Evolutionary conservation across 2,113 vertebrate species (phyloP), one percentile per base, ranked within the genome.

Genomic region (Aldabrachelys gigantea): DNA sequence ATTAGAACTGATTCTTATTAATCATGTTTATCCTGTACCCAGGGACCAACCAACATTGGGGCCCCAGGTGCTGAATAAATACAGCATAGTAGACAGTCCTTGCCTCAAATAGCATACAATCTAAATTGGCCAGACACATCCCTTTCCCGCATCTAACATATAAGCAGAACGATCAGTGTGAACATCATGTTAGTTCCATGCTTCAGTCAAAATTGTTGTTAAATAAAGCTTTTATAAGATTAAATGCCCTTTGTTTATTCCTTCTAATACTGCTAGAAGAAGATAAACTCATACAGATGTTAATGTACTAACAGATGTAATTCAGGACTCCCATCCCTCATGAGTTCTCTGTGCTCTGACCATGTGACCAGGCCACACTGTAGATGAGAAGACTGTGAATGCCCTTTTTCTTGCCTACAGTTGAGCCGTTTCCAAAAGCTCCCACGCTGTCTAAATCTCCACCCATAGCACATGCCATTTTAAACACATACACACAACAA

Each of bases 111-210:
- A 0, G 0, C 57, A 8, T 69, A 21, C 35, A 69, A 10, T 35
- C 31, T 69, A n/a, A 0, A 1, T 75, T 87, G 12, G 1, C n/a
- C 52, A 35, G 82, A 11, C n/a, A n/a, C n/a, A n/a, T n/a, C n/a
- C n/a, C n/a, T n/a, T n/a, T n/a, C n/a, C n/a, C n/a, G n/a, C n/a
- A n/a, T n/a, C n/a, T n/a, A n/a, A 1, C 8, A n/a, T 47, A 21
- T 4, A 1, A n/a, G 62, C 62, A 69, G 49, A 76, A 78, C 17
- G 11, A 72, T 6, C 49, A 82, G 8, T 0, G 0, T 5, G 5
- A 72, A 57, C 6, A 47, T 2, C 6, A 6, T 83, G 5, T 82
- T 85, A 53, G 29, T 76, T 87, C 47, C 35, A 22, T 93, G 8
- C 0, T 29, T 83, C 4, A 8, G 65, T 82, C 52, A 69, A n/a